phyloP scores from a whole-genome alignment of 2,888 invertebrate genomes.

The Andrena praecox region DNA sequence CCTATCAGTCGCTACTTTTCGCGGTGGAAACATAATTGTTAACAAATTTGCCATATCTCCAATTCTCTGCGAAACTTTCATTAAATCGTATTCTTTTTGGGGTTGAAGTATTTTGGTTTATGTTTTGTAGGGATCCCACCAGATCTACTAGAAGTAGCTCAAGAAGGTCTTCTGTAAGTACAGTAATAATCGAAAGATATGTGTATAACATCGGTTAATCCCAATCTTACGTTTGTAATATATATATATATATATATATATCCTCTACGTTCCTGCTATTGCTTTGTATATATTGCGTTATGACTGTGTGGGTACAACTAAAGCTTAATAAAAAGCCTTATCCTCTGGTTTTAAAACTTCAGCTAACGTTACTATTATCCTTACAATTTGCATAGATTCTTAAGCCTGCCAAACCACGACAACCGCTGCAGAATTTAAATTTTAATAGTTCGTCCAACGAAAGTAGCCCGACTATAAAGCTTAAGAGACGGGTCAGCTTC shows the following conservation, averaged over 20 bases:
- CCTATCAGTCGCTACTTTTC: not conserved
- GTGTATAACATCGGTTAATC: not conserved
- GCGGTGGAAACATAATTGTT: not conserved
- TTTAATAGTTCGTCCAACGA: constrained; percentile 70
- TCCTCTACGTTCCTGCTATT: not conserved
- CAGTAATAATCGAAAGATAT: constrained; percentile 12
- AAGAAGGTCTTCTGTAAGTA: constrained; percentile 77
- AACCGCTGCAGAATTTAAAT: constrained; percentile 74
- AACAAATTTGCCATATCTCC: not conserved
- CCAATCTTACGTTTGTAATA: not conserved
- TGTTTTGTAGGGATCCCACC: constrained; percentile 55
- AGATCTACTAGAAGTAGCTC: constrained; percentile 63
- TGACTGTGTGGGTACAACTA: not conserved
- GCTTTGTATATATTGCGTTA: constrained; percentile 1
- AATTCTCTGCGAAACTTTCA: too few species aligned
- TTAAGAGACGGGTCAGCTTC: constrained; percentile 81
- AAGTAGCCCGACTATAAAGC: constrained; percentile 70
- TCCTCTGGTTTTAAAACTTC: not conserved
- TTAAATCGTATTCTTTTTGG: not conserved
- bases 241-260: not conserved
- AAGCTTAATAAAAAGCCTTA: not conserved
- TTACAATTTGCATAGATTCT: constrained; percentile 73
- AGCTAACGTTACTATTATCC: constrained; percentile 16
- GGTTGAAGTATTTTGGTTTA: not conserved
- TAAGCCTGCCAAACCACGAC: constrained; percentile 76